Evolutionary conservation across 2,888 invertebrate species (phyloP).

Genomic region (Rhynchonema sp.): DNA sequence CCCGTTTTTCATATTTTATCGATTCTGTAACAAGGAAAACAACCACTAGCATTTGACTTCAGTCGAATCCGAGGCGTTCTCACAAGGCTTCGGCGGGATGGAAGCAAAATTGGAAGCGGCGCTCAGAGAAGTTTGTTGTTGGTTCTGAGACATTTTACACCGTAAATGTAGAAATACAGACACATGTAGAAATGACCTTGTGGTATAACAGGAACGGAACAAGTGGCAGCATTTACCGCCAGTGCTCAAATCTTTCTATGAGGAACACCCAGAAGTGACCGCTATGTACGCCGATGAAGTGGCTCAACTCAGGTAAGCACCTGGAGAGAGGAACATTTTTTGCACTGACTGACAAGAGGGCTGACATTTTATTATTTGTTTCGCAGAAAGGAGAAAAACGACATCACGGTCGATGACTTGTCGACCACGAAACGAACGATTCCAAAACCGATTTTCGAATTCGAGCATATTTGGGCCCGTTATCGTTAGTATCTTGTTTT

Average conservation of each 20-base stretch:
- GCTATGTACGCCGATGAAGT: conserved; percentile 46
- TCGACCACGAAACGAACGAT: background rate
- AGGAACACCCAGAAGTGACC: conserved; percentile 50
- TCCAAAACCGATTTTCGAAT: background rate
- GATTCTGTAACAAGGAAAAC: too few species aligned
- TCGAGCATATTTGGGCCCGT: background rate
- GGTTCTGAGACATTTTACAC: too few species aligned
- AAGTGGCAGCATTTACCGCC: background rate
- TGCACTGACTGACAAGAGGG: too few species aligned
- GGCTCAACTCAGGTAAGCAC: conserved; percentile 38
- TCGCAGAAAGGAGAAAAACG: background rate
- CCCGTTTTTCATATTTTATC: too few species aligned
- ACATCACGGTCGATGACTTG: background rate
- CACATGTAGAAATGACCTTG: too few species aligned
- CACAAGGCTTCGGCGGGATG: too few species aligned
- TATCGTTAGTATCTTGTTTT: background rate
- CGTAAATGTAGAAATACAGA: too few species aligned
- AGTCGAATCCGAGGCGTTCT: too few species aligned
- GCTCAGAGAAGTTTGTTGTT: too few species aligned
- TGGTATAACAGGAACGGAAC: background rate
- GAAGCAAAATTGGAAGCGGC: too few species aligned
- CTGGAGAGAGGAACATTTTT: background rate
- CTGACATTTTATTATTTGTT: too few species aligned
- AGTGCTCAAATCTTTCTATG: conserved; percentile 59
- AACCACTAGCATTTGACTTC: too few species aligned